Evolutionary conservation across 2,797 vertebrate genomes (phyloP), one percentile per base, ranked within the genome.

Genomic region (Darevskia mixta): DNA sequence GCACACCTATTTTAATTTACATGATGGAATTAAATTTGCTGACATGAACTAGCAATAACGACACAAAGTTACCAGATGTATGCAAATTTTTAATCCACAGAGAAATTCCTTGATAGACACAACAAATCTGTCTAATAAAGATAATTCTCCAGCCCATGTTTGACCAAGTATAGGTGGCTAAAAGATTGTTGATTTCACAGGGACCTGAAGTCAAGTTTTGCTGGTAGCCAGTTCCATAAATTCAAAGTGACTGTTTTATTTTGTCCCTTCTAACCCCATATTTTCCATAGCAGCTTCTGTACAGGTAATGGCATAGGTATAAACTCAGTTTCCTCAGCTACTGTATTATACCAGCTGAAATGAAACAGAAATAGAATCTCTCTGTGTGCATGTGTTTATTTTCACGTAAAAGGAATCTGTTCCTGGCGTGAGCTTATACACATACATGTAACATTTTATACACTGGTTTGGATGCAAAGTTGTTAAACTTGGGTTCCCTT

Each of bases 1-100:
- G 81, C 15, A 88, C 1, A 77, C n/a, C 92, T 91, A 90, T 92
- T 93, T 91, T 91, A 92, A 92, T 91, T 92, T 88, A 89, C 58
- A 90, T 82, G 86, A 82, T 86, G 83, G 83, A 84, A 86, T 91
- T 27, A 87, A 43, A 91, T 77, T 92, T 82, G 80, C 61, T 88
- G 72, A 69, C 43, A 83, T 43, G 7, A 79, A 45, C 29, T 58
- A 85, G 85, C 49, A 93, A 86, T 79, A 38, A 69, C 58, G 64
- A 82, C 1, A 71, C 27, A n/a, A 86, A 90, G 61, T 76, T 0
- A 0, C 49, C 43, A 87, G 75, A 43, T 83, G 29, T 76, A 72
- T 75, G n/a, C 8, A 80, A 35, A 86, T 81, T 81, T 86, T 23
- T 72, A 25, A 79, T 72, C 18, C 8, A 81, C 0, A 0, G 0